Base-by-base conservation (phyloP, 2,888 invertebrate species). In the Pachliopta kotzebuea region DNA sequence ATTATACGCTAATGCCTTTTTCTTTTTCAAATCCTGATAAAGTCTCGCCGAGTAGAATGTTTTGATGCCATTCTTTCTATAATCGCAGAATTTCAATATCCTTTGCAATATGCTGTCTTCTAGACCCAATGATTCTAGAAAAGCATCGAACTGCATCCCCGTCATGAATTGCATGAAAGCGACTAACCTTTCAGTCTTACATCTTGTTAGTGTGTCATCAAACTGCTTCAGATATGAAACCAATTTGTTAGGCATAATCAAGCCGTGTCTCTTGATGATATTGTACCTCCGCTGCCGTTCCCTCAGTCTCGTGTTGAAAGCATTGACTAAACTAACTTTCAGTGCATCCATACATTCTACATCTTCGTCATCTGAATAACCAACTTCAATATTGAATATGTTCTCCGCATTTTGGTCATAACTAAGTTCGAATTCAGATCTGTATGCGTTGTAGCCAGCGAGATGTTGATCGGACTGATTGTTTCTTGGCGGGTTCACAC, bases 361-460 rank as follows among this genome's bases (percentile, higher is more conserved):
- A 71, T 86, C 81, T 20, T 85, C 84, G 69, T 94, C 93, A 64
- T 87, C 86, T 0, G 86, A 80, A 62, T 93, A 92, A 55, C 74
- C 77, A 65, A 85, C 84, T 67, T 88, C 87, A 61, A 86, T 83
- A 76, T 88, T 86, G 65, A 95, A 87, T 55, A 96, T 88, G 68
- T 93, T 92, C 81, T 98, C 98, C 0, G 97, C 96, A 75, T 95
- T 95, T 68, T 96, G 94, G 80, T 97, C 97, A 78, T 95, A 96
- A 70, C 97, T 97, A 0, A 94, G 90, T 74, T 96, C 96, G 84
- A 98, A 98, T 77, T 98, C 98, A 1, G 97, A 96, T 67, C 98
- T 92, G 7, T 96, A 95, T 23, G 97, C 94, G 80, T 96, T 96
- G 79, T 98, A 98, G 0, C 97, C 97, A 0, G 96, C 96, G 74